Percentiles rank a stretch among this genome's conserved stretches.
Evolutionary conservation across 2,113 vertebrate genomes (phyloP).

Genomic region (Oncorhynchus tshawytscha): DNA sequence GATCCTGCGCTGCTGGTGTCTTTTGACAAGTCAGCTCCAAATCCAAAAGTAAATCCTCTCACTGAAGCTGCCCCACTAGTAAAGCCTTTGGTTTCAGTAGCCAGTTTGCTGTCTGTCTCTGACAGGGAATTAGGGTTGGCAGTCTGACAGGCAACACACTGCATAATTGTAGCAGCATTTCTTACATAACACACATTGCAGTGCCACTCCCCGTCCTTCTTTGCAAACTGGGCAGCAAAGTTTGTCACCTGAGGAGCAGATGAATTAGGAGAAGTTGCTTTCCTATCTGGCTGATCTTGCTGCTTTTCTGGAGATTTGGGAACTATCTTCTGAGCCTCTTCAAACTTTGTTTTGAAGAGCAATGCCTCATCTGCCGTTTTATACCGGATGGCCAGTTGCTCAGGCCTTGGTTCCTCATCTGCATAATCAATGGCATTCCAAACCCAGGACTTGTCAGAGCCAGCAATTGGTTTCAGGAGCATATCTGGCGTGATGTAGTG

Average conservation of each 20-base stretch:
- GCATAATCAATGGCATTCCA: constrained; percentile 97
- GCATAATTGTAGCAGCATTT: constrained; percentile 70
- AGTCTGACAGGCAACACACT: constrained; percentile 77
- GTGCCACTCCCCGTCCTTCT: constrained; percentile 83
- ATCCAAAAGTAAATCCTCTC: constrained; percentile 66
- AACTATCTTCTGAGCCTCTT: constrained; percentile 83
- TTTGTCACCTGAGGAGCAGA: constrained; percentile 10
- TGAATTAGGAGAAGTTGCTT: constrained; percentile 30
- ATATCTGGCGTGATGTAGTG: constrained; percentile 94
- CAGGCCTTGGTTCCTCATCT: constrained; percentile 89
- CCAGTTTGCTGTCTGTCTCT: constrained; percentile 43
- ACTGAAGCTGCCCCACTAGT: constrained; percentile 11
- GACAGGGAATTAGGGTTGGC: constrained; percentile 59
- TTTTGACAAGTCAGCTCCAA: constrained; percentile 68
- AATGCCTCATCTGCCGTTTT: constrained; percentile 92
- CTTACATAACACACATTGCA: constrained; percentile 77
- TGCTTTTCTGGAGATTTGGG: constrained; percentile 46
- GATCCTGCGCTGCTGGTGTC: constrained; percentile 42
- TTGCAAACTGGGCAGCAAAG: constrained; percentile 74
- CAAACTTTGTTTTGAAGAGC: constrained; percentile 92
- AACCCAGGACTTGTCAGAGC: constrained; percentile 94
- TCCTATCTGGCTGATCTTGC: constrained; percentile 34
- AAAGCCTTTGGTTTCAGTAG: constrained; percentile 52
- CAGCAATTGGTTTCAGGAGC: constrained; percentile 86
- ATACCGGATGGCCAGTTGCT: constrained; percentile 94